Conservation (phyloP, 2,888 invertebrate species). For the Belgica antarctica region DNA sequence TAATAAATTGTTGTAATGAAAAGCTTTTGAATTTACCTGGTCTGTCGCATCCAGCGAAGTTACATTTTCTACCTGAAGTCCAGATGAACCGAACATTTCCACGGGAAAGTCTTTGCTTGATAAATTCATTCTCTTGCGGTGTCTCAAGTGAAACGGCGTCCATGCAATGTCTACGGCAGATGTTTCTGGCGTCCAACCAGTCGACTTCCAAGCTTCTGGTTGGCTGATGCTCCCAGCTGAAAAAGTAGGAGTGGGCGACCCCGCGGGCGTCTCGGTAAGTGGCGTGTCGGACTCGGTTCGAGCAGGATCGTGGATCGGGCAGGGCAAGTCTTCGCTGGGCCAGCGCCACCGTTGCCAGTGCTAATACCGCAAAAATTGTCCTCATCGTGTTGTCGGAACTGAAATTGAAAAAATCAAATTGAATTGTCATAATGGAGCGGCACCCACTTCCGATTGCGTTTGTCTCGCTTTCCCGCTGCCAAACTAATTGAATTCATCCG, state of each 20-base stretch:
- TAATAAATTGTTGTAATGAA: too few species aligned
- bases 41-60: slow-evolving; percentile 85
- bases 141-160: slow-evolving; percentile 88
- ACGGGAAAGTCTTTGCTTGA: slow-evolving; percentile 80
- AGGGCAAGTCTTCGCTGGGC: slow-evolving; percentile 82
- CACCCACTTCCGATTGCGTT: neutral
- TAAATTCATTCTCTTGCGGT: slow-evolving; percentile 86
- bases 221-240: slow-evolving; percentile 86
- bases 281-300: slow-evolving; percentile 83
- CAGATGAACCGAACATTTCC: slow-evolving; percentile 80
- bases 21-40: slow-evolving; percentile 49
- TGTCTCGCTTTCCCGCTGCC: neutral
- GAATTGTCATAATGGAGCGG: slow-evolving; percentile 10
- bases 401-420: too few species aligned
- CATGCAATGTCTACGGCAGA: slow-evolving; percentile 90
- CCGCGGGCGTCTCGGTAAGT: slow-evolving; percentile 84
- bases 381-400: slow-evolving; percentile 52
- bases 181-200: slow-evolving; percentile 87
- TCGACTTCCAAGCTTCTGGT: slow-evolving; percentile 81
- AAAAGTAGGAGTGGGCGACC: slow-evolving; percentile 88
- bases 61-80: slow-evolving; percentile 89
- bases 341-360: slow-evolving; percentile 64
- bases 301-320: slow-evolving; percentile 85
- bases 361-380: slow-evolving; percentile 56
- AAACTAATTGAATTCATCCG: slow-evolving; percentile 24